Evolutionary conservation across 2,888 invertebrate species (phyloP), one percentile per base, ranked within the genome.

Genomic region (Lordiphosa andalusiaca): DNA sequence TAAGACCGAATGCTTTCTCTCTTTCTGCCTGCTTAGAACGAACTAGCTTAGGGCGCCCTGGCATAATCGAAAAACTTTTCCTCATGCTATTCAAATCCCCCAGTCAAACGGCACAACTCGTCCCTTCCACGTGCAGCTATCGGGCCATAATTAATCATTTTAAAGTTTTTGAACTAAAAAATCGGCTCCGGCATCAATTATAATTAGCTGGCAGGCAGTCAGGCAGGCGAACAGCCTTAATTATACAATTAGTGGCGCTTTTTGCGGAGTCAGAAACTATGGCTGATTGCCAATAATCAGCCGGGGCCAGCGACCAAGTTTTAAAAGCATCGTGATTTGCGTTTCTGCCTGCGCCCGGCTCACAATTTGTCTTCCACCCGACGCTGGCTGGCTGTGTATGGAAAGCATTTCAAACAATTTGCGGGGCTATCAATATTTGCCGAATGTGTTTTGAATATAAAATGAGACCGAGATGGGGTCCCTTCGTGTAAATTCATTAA

Each of bases 361-460:
- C 49, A 70, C 81, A 83, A 72, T 80, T 80, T 83, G 81, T 83
- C 77, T 66, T 67, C 54, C 63, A 55, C 58, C 58, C 9, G 71
- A 65, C 56, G 67, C 55, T 72, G 60, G 67, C 55, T 72, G 60
- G 55, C 12, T 19, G 7, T 21, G 19, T 16, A 9, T 10, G n/a
- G 40, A 40, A 21, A 40, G 76, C 63, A 82, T 80, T 84, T 80
- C 70, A 77, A 78, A 82, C 80, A 82, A 82, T 84, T 84, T 82
- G 60, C 67, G 66, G 49, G 46, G 72, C 75, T 78, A 80, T 84
- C 80, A 80, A 80, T 80, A 80, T 80, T 80, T 80, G 67, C 72
- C 68, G 82, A 80, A 80, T 80, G 80, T 80, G 80, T 80, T 84
- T 80, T 84, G 80, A 80, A 84, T 80, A 71, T 59, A 47, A 77